Conservation (phyloP, 2,797 vertebrate genomes). For the Brotula barbata region DNA sequence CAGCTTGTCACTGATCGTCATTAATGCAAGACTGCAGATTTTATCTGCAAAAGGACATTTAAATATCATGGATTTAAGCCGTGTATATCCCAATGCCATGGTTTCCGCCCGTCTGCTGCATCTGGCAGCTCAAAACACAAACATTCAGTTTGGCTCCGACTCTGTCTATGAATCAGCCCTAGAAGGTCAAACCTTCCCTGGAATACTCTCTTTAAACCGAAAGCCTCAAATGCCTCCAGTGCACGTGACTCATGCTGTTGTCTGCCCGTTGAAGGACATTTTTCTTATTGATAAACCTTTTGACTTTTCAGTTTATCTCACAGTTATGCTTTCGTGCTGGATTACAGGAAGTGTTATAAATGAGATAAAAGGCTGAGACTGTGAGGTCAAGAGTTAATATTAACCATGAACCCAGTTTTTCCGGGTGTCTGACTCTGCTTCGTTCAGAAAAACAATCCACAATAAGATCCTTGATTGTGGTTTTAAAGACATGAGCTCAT, state of each 20-base stretch:
- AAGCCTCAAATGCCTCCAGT: too few relatives aligned
- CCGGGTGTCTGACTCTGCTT: not conserved
- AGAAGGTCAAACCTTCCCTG: constrained; percentile 9
- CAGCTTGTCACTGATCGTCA: too few relatives aligned
- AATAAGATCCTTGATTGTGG: constrained; percentile 27
- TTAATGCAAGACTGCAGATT: too few relatives aligned
- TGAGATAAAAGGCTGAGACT: constrained; percentile 21
- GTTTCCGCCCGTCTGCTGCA: constrained; percentile 9
- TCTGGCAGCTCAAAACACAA: constrained; percentile 33
- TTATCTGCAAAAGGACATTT: too few relatives aligned
- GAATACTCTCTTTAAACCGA: not conserved
- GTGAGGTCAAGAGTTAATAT: constrained; percentile 25
- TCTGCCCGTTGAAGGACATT: too few relatives aligned
- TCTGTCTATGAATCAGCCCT: constrained; percentile 3
- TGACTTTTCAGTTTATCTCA: too few relatives aligned
- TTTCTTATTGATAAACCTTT: too few relatives aligned
- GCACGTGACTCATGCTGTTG: too few relatives aligned
- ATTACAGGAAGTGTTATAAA: constrained; percentile 36
- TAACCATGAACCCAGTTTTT: not conserved
- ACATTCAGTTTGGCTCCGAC: not conserved
- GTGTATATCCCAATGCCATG: too few relatives aligned
- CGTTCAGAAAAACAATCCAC: constrained; percentile 22
- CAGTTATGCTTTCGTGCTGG: constrained; percentile 20
- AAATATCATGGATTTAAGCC: too few relatives aligned
- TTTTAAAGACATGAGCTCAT: constrained; percentile 19